phyloP scores from a whole-genome alignment of 2,888 invertebrate species.

The Patella pellucida region DNA sequence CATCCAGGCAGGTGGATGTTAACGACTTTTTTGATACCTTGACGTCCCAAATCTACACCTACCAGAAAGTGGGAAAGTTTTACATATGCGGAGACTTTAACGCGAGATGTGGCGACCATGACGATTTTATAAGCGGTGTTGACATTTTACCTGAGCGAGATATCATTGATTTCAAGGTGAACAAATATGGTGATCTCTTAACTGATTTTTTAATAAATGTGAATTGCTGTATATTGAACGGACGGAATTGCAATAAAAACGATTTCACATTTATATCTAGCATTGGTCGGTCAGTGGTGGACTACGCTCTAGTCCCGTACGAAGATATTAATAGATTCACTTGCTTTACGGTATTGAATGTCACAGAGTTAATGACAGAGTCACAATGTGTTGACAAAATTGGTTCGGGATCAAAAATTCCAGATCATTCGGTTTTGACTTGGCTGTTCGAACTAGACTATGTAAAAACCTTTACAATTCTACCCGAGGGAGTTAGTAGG shows the following conservation, averaged over 20 bases:
- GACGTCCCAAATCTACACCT: not conserved
- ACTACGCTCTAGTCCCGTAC: not conserved
- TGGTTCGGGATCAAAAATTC: not conserved
- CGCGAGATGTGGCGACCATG: not conserved
- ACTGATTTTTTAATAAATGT: not conserved
- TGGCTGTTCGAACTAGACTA: not conserved
- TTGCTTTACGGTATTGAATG: not conserved
- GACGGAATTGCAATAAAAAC: not conserved
- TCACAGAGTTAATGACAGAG: not conserved
- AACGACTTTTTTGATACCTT: not conserved
- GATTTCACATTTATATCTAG: not conserved
- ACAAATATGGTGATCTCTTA: not conserved
- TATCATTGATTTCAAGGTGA: not conserved
- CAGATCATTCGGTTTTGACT: not conserved
- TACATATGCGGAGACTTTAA: constrained; percentile 1
- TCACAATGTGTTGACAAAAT: not conserved
- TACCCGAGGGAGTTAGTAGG: not conserved
- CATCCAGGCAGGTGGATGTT: not conserved
- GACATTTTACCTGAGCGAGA: not conserved
- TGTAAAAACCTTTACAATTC: not conserved
- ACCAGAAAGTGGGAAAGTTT: not conserved
- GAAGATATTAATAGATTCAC: not conserved
- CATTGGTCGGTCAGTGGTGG: not conserved
- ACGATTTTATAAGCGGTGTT: not conserved
- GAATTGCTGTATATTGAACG: constrained; percentile 6